These are phyloP conservation scores for Entelurus aequoreus DNA, from an alignment of 2,113 vertebrate genomes.

Conservation along the genomic window DNA sequence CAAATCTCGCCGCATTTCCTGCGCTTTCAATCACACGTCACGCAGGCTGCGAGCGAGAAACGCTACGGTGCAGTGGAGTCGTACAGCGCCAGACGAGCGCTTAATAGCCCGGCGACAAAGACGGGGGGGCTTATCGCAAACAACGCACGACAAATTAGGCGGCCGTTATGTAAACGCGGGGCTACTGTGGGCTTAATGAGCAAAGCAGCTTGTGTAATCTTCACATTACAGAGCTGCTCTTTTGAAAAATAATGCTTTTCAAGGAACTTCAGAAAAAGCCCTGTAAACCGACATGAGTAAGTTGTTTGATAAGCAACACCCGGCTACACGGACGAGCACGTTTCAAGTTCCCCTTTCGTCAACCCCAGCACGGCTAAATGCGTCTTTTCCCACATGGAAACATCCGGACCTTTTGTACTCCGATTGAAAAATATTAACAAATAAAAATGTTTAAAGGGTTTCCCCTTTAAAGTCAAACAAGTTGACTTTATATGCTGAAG, in stretches of 20 bases:
- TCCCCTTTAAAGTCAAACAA: too few species aligned
- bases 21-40: slow-evolving; percentile 22
- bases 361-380: too few species aligned
- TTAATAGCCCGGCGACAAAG: slow-evolving; percentile 42
- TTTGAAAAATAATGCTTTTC: background rate
- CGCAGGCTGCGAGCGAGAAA: slow-evolving; percentile 25
- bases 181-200: slow-evolving; percentile 23
- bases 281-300: slow-evolving; percentile 2
- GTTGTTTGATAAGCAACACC: slow-evolving; percentile 13
- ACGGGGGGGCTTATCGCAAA: slow-evolving; percentile 21
- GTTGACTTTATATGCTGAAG: too few species aligned
- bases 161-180: slow-evolving; percentile 41
- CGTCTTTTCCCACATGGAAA: too few species aligned
- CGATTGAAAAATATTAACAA: too few species aligned
- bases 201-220: slow-evolving; percentile 24
- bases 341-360: background rate
- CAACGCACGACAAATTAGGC: slow-evolving; percentile 45
- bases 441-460: too few species aligned
- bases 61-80: background rate
- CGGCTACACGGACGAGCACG: background rate
- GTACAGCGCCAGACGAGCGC: slow-evolving; percentile 23
- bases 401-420: too few species aligned
- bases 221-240: slow-evolving; percentile 8
- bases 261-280: background rate
- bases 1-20: slow-evolving; percentile 23